These are phyloP conservation scores for Himantopus leucocephalus DNA, from an alignment of 2,113 vertebrate genomes.

Conservation along the genomic window DNA sequence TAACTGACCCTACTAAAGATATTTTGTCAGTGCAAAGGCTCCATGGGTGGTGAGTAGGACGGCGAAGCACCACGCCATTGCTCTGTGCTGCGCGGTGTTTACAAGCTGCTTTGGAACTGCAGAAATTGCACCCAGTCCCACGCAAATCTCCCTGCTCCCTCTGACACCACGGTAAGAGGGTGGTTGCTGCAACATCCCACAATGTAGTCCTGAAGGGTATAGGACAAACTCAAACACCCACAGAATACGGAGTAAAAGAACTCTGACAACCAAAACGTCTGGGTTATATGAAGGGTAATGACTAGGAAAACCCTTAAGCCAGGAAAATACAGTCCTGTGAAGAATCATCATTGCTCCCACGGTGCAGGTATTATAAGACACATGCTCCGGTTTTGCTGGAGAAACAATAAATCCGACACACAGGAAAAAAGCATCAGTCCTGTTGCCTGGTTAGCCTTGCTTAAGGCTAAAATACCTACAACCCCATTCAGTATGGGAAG, in stretches of 20 bases:
- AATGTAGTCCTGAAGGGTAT: not conserved
- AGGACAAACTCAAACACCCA: constrained; percentile 6
- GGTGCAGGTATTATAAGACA: not conserved
- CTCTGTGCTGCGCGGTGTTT: not conserved
- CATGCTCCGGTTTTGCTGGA: not conserved
- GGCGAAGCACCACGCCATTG: not conserved
- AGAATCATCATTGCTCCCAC: not conserved
- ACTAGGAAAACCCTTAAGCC: constrained; percentile 11
- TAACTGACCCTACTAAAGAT: not conserved
- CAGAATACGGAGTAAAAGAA: not conserved
- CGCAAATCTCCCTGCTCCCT: not conserved
- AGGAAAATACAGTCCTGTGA: constrained; percentile 13
- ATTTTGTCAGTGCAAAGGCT: not conserved
- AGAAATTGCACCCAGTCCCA: not conserved
- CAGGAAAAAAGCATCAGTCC: not conserved
- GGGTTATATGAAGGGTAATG: constrained; percentile 18
- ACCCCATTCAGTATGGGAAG: not conserved
- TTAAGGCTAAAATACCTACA: not conserved
- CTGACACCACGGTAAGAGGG: not conserved
- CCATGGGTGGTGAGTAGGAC: accelerated
- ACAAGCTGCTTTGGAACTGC: not conserved
- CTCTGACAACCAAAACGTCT: not conserved
- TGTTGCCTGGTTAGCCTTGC: not conserved
- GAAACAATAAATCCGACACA: not conserved
- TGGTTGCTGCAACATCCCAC: not conserved